Base-by-base conservation (phyloP, 2,888 invertebrate genomes). In the Geotrupes spiniger region DNA sequence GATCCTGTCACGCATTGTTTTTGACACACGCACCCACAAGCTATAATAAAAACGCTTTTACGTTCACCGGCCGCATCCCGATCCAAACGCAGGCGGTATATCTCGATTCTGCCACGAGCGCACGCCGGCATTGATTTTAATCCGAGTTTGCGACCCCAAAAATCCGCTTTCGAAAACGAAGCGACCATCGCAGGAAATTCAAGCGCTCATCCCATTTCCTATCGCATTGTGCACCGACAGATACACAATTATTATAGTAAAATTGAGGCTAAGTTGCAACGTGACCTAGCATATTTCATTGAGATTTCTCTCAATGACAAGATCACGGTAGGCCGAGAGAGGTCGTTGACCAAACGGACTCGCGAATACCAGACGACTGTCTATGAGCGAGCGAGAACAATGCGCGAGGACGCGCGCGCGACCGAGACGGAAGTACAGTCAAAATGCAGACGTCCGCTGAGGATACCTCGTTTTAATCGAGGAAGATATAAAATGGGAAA, bases 221-320 rank as follows among this genome's bases (percentile, higher is more conserved):
- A 33, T 33, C 9, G 2, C 33, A 33, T 10, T 33, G 14, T 33
- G 14, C 27, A 44, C 37, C 15, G 9, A 29, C 28, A 31, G 25
- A 28, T 25, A 38, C 45, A 40, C 8, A 21, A 33, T 33, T 12
- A 10, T n/a, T 28, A 25, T 11, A 15, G 41, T 29, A 27, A 46
- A 48, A 56, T 52, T 52, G 51, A 48, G 51, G 53, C 53, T 55
- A 55, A 21, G 21, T 21, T 21, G 21, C 51, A 51, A 58, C 61
- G 61, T 61, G 63, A 63, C 63, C 63, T 59, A 61, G 61, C 61
- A 60, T 61, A 61, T 61, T 60, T 56, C 63, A 63, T 63, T 61
- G 57, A 60, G 60, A 54, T 63, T 63, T 59, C 61, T 58, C 61
- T 55, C 57, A 57, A 55, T 58, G 57, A 58, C 57, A 57, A 57